Conservation (phyloP, 2,888 invertebrate species). For the Elmis aenea region DNA sequence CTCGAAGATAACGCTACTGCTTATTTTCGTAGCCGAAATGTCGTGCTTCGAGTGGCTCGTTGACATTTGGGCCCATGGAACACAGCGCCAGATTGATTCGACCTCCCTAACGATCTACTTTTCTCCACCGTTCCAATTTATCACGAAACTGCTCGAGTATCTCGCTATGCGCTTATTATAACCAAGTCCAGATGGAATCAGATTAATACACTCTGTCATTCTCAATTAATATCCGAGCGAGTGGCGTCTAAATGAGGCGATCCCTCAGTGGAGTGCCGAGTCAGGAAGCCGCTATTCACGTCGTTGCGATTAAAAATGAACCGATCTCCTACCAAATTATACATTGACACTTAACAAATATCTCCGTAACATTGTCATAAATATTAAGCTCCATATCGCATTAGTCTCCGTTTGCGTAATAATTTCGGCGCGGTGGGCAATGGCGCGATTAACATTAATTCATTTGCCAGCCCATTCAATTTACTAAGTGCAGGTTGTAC, state of each 20-base stretch:
- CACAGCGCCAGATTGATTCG: too few species aligned
- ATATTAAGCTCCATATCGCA: constrained; percentile 19
- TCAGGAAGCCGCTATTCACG: constrained; percentile 44
- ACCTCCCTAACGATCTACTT: neutral
- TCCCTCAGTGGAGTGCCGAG: constrained; percentile 36
- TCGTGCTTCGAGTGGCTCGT: too few species aligned
- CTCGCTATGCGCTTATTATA: constrained; percentile 20
- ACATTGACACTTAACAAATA: constrained; percentile 48
- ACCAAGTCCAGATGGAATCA: constrained; percentile 37
- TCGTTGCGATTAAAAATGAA: constrained; percentile 46
- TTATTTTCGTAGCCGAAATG: constrained; percentile 6
- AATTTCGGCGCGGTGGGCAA: constrained; percentile 22
- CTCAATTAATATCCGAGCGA: constrained; percentile 45
- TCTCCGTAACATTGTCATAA: constrained; percentile 29
- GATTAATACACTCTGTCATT: constrained; percentile 46
- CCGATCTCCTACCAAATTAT: constrained; percentile 43
- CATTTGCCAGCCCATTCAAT: constrained; percentile 27
- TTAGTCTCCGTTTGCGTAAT: constrained; percentile 16
- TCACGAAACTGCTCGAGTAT: constrained; percentile 1
- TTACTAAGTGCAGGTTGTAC: constrained; percentile 28
- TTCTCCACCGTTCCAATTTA: constrained; percentile 1
- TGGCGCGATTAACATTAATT: constrained; percentile 30
- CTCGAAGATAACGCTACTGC: constrained; percentile 15
- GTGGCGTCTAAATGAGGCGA: constrained; percentile 42
- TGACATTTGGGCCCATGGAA: too few species aligned